phyloP scores from a whole-genome alignment of 2,888 invertebrate genomes.

The Drosophila aldrichi region DNA sequence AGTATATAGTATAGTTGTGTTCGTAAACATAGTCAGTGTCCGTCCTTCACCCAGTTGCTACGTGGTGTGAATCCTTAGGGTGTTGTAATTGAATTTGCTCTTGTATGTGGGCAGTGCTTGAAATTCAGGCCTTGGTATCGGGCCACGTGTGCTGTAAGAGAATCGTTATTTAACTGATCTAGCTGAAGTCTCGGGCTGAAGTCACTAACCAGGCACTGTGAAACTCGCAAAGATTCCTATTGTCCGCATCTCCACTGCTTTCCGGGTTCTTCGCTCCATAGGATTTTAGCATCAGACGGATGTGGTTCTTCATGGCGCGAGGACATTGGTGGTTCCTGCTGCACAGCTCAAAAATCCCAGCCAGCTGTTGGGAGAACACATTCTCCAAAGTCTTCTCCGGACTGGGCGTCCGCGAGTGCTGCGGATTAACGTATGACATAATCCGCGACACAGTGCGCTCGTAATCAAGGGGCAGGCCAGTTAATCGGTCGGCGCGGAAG shows the following conservation, averaged over 20 bases:
- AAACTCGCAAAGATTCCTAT: slow-evolving; percentile 35
- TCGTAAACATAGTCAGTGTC: not conserved
- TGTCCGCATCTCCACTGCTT: not conserved
- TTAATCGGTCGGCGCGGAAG: slow-evolving; percentile 53
- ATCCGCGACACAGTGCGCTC: slow-evolving; percentile 59
- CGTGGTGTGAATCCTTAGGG: slow-evolving; percentile 46
- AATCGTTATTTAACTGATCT: not conserved
- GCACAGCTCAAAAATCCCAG: slow-evolving; percentile 3
- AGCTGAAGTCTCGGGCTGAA: accelerated
- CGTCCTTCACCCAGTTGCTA: slow-evolving; percentile 2
- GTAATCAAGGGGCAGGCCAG: slow-evolving; percentile 65
- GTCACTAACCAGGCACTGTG: slow-evolving; percentile 58
- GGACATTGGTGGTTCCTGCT: not conserved
- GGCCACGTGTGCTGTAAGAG: slow-evolving; percentile 51
- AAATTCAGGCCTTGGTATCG: not conserved
- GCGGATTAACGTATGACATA: slow-evolving; percentile 67
- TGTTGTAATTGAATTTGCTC: slow-evolving; percentile 64
- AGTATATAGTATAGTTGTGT: not conserved
- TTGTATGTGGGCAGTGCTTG: slow-evolving; percentile 40
- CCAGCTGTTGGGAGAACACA: slow-evolving; percentile 33
- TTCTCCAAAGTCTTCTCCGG: slow-evolving; percentile 41
- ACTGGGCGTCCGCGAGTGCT: slow-evolving; percentile 15
- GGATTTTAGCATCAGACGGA: slow-evolving; percentile 20
- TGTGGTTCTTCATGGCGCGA: not conserved
- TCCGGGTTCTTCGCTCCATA: not conserved